phyloP scores from a whole-genome alignment of 2,888 invertebrate species.

The Oxystoma pomonae region DNA sequence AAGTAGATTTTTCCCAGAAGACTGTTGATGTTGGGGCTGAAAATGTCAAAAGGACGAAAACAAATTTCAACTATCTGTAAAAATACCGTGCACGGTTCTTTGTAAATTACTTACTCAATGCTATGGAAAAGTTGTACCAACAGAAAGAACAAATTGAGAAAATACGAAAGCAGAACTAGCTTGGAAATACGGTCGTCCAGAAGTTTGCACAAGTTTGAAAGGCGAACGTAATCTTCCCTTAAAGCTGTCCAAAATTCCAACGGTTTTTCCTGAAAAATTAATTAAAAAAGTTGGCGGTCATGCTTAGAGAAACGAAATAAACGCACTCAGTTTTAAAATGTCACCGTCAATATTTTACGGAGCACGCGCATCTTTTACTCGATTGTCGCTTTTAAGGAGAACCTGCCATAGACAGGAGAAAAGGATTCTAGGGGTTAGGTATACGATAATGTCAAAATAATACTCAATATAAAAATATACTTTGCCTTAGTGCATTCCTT shows the following conservation, averaged over 20 bases:
- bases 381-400: too few species aligned
- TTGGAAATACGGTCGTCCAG: slow-evolving; percentile 29
- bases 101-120: slow-evolving; percentile 45
- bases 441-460: too few species aligned
- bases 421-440: too few species aligned
- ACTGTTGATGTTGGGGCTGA: slow-evolving; percentile 19
- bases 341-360: too few species aligned
- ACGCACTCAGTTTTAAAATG: too few species aligned
- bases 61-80: background rate
- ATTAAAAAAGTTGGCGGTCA: too few species aligned
- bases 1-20: slow-evolving; percentile 56
- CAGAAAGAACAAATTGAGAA: slow-evolving; percentile 31
- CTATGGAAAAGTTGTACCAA: slow-evolving; percentile 34
- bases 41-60: slow-evolving; percentile 17
- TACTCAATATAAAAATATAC: too few species aligned
- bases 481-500: slow-evolving; percentile 5
- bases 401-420: too few species aligned
- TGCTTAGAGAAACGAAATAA: too few species aligned
- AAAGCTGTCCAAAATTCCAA: slow-evolving; percentile 28
- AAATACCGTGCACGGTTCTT: too few species aligned
- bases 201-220: slow-evolving; percentile 23
- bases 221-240: slow-evolving; percentile 30
- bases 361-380: too few species aligned
- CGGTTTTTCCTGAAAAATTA: slow-evolving; percentile 53
- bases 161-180: slow-evolving; percentile 30